Evolutionary conservation across 2,888 invertebrate species (phyloP), one percentile per base, ranked within the genome.

Genomic region (Cotesia congregata): DNA sequence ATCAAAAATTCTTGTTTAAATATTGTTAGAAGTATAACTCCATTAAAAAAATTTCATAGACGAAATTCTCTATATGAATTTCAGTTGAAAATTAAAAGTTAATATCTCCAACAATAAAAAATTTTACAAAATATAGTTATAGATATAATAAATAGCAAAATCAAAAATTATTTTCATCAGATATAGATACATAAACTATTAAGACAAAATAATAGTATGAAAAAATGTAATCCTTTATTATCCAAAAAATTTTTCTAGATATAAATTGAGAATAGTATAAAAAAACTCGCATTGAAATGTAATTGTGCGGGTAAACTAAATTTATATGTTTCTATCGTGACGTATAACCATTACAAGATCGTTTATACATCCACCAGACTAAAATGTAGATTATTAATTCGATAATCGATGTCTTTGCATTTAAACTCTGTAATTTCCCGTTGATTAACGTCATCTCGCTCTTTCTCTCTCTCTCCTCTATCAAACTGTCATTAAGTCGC

Each of bases 271-370:
- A 17, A 17, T 40, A 60, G 38, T 40, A 39, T 40, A 39, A 9
- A 61, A 72, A 72, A 62, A 72, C 30, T 72, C 7, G 64, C 72
- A 40, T 72, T 62, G 59, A 71, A 71, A 20, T 60, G 61, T 64
- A 61, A 71, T 59, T 60, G 61, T 64, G 71, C 20, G 50, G 59
- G 12, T 12, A 59, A 70, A 74, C 72, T 73, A 79, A 80, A 80
- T 80, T 80, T 80, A 79, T 80, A 77, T 77, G 79, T 76, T 67
- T 76, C 76, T 80, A 74, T 78, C 80, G 80, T 80, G 80, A 77
- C 76, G 78, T 72, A 65, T 64, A 72, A 75, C 80, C 75, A 80
- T 80, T 79, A 80, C 71, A 71, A 67, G 73, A 67, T 40, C 67
- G 41, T 72, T 74, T 73, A 41, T 65, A 68, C 60, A 74, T 71